A percentile compares a stretch with the other conserved stretches of the same genome.
phyloP scores from a whole-genome alignment of 2,888 invertebrate genomes.

The Melipona bicolor region DNA sequence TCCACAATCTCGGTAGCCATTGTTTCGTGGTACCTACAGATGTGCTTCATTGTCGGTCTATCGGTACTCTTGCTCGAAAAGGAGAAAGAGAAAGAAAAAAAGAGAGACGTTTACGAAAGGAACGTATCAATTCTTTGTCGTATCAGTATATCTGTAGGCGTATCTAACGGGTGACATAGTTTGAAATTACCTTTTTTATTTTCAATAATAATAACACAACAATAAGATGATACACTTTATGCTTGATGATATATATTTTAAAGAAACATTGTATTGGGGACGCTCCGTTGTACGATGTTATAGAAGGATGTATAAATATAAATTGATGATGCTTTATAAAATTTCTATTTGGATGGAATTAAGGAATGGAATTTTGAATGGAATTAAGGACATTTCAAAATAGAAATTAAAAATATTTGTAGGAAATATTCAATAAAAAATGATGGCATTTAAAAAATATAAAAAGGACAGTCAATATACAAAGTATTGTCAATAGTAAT shows the following conservation, averaged over 20 bases:
- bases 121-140: conserved; percentile 78
- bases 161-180: conserved; percentile 62
- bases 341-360: too few species aligned
- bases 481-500: background rate
- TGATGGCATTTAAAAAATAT: background rate
- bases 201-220: conserved; percentile 6
- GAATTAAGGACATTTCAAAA: background rate
- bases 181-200: conserved; percentile 26
- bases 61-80: conserved; percentile 70
- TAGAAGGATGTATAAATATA: background rate
- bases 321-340: too few species aligned
- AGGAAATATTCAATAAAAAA: background rate
- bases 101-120: conserved; percentile 72
- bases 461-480: background rate
- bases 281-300: background rate
- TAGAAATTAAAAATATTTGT: background rate
- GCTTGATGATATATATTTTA: background rate
- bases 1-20: conserved; percentile 82
- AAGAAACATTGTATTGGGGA: background rate
- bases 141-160: conserved; percentile 71
- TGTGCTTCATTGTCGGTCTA: conserved; percentile 78
- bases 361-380: too few species aligned
- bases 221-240: too few species aligned
- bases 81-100: conserved; percentile 52
- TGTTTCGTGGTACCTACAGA: conserved; percentile 82